Evolutionary conservation across 2,113 vertebrate genomes (phyloP).

Genomic region (Larimichthys crocea): DNA sequence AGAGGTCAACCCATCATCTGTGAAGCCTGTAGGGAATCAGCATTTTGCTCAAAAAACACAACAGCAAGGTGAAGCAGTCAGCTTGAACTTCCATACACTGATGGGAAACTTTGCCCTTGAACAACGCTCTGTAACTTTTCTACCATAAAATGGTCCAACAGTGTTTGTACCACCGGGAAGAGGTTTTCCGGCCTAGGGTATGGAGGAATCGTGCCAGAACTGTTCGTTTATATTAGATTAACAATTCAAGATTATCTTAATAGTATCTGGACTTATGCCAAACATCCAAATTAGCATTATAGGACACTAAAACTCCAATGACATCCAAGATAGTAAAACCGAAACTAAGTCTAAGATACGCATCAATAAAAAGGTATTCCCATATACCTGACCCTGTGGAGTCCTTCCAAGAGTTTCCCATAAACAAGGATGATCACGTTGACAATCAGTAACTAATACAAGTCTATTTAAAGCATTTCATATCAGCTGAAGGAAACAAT

Average conservation of each 20-base stretch:
- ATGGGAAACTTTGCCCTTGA: no score
- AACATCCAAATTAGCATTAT: neutral
- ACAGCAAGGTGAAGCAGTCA: neutral
- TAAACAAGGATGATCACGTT: neutral
- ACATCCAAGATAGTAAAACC: neutral
- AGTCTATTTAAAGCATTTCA: neutral
- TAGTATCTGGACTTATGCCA: no score
- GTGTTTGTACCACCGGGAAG: no score
- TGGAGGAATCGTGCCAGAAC: no score
- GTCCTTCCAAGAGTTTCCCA: neutral
- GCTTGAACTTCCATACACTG: no score
- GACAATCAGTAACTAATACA: neutral
- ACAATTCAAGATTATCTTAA: neutral
- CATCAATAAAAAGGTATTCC: neutral
- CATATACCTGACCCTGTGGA: accelerated
- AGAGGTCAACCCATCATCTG: neutral
- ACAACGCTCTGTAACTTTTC: no score
- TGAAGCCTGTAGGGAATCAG: neutral
- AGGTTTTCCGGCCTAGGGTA: no score
- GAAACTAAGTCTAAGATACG: neutral
- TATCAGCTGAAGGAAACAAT: neutral
- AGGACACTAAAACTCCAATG: neutral
- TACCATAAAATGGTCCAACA: no score
- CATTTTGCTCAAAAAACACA: neutral
- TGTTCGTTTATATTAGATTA: neutral